Percentiles rank a stretch among this genome's conserved stretches.
Evolutionary conservation across 2,113 vertebrate genomes (phyloP).

Genomic region (Leptobrachium ailaonicum): DNA sequence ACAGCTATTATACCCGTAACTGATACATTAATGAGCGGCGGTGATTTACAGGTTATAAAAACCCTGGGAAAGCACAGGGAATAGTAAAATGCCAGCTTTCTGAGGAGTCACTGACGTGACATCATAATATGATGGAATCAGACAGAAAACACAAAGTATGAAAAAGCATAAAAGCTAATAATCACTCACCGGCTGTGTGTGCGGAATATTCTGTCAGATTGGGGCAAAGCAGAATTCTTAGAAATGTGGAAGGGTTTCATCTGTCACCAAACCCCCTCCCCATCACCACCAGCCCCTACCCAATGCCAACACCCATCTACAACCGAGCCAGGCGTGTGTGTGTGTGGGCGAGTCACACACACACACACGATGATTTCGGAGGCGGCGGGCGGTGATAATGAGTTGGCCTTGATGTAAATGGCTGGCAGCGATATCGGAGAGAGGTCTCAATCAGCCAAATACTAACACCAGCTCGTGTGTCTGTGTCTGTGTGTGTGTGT

Average conservation of each 20-base stretch:
- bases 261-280: neutral
- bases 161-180: neutral
- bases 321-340: neutral
- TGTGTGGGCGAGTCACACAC: neutral
- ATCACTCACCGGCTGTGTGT: slow-evolving; percentile 16
- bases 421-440: slow-evolving; percentile 33
- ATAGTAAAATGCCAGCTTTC: no score
- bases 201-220: neutral
- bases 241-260: slow-evolving; percentile 8
- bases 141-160: neutral
- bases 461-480: neutral
- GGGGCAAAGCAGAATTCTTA: neutral
- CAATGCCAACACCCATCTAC: slow-evolving; percentile 9
- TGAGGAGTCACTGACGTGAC: no score
- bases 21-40: no score
- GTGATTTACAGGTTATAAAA: no score
- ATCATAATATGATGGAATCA: no score
- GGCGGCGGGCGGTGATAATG: neutral
- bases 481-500: slow-evolving; percentile 9
- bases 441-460: slow-evolving; percentile 17
- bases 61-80: no score
- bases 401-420: slow-evolving; percentile 35
- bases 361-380: no score
- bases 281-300: no score
- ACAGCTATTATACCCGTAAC: no score